Base-by-base conservation (phyloP, 1,140 invertebrate genomes). In the Dreissena polymorpha region DNA sequence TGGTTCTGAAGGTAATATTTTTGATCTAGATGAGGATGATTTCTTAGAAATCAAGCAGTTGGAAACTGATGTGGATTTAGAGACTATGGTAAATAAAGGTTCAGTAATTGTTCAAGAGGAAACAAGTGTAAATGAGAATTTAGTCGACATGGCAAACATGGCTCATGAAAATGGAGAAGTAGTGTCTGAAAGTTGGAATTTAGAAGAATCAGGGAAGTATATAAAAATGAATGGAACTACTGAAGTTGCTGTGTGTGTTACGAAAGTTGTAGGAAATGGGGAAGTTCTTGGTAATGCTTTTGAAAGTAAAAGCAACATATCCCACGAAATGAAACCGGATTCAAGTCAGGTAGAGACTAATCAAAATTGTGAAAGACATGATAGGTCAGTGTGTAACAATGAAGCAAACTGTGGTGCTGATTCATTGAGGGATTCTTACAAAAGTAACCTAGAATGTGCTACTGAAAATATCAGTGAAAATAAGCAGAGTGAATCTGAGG, bases 11-110 rank as follows among this genome's bases (percentile, higher is more conserved):
- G 71, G 39, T 6, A 82, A 82, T 65, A 82, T 82, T 50, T 82
- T 82, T 82, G 71, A 82, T 25, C 49, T 82, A n/a, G 60, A 82
- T 74, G 79, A 82, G 65, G 79, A 60, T 16, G 79, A 82, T 74
- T 74, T 82, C 23, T 25, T 68, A 74, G 79, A 82, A 82, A 82
- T 82, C 63, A 82, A 82, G 50, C 53, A 53, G 57, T 18, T 82
- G 13, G 68, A 82, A 51, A 64, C 57, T 10, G 71, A 82, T 82
- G 79, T 82, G n/a, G 79, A 82, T 82, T 74, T 82, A 39, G 71
- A 72, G 27, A 72, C 50, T 63, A 82, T 82, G 79, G 79, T 82
- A 27, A 82, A 82, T 68, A 82, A 82, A 57, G 70, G 50, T 49
- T 57, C 79, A 50, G 69, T 82, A 29, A 74, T 57, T 73, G 79